Base-by-base conservation (phyloP, 2,888 invertebrate genomes). In the Drosophila recens region DNA sequence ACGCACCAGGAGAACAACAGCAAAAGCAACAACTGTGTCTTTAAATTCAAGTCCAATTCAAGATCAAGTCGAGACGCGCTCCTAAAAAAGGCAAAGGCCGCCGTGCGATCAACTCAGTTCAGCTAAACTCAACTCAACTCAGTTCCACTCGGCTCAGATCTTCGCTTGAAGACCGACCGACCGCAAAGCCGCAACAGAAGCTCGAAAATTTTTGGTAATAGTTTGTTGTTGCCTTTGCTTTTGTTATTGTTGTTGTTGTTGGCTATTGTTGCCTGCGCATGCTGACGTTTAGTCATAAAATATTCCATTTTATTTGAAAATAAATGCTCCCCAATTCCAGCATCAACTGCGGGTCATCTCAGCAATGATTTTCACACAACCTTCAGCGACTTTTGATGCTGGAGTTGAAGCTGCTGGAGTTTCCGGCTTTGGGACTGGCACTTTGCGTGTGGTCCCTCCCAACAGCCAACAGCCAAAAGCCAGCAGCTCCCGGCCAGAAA, bases 211-310 rank as follows among this genome's bases (percentile, higher is more conserved):
- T 77, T 87, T 66, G 84, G 84, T 83, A 87, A 89, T 89, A 86
- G 89, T 87, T 87, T 84, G 82, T 75, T 75, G 70, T 68, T 74
- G 59, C 46, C 68, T 15, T 52, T 64, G 30, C 13, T 59, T 27
- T 40, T 73, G 75, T 45, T 63, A 58, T 54, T 38, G 62, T 36
- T 78, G 58, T 54, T 73, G 75, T 45, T 63, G 61, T 54, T 38
- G 62, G 54, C 65, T 75, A 63, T 78, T 70, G 77, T 71, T 81
- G 80, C 67, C 51, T 64, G 62, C 63, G 70, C 72, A 46, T 53
- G 77, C 75, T 84, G 82, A 83, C 84, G 88, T 88, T 86, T 80
- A 85, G 88, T 88, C 84, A 85, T 85, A 88, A 86, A 85, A 83
- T 85, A 88, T 86, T 86, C 83, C 87, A 86, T 80, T 88, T 85